Evolutionary conservation across 2,888 invertebrate genomes (phyloP), one percentile per base, ranked within the genome.

Genomic region (Eucriotettix oculatus): DNA sequence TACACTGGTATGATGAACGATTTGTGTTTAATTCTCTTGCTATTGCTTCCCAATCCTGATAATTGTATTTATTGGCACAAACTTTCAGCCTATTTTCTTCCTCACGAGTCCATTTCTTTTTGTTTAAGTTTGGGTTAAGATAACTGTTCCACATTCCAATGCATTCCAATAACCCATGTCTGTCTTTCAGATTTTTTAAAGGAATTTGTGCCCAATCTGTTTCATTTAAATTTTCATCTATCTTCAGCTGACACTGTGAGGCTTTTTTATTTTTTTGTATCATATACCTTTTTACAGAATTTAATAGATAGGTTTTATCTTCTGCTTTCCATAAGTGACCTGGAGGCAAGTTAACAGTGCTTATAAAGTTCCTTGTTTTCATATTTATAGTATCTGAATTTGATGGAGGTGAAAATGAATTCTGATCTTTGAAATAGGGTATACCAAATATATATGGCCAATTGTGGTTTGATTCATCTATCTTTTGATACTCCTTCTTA

Each of bases 31-130:
- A 58, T 76, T 69, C 1, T 73, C 68, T 1, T 70, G 76, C 58
- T 41, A 61, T 55, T 44, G 41, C 42, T n/a, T 58, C 52, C 61
- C 61, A 61, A 14, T 61, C 10, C 7, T 41, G 10, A 17, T 40
- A 9, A 0, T 78, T 79, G 68, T 75, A 70, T 68, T 67, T 69
- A 63, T 77, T 67, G 0, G 84, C 76, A 41, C 80, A 71, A 52
- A 79, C 72, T 62, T 84, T 66, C 42, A 88, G 73, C 62, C 76
- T 76, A 55, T 70, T 71, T 65, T 87, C 87, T 65, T 86, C 85
- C 17, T 78, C 75, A 1, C 76, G 65, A 0, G 81, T 78, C 83
- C 86, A 88, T 1, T 73, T 72, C 58, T 76, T 71, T n/a, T n/a
- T 48, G n/a, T 48, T 48, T 3, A 48, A 48, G 5, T 48, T 48